A percentile compares a stretch with the other conserved stretches of the same genome.
Evolutionary conservation across 2,888 invertebrate species (phyloP).

Genomic region (Junonia oenone): DNA sequence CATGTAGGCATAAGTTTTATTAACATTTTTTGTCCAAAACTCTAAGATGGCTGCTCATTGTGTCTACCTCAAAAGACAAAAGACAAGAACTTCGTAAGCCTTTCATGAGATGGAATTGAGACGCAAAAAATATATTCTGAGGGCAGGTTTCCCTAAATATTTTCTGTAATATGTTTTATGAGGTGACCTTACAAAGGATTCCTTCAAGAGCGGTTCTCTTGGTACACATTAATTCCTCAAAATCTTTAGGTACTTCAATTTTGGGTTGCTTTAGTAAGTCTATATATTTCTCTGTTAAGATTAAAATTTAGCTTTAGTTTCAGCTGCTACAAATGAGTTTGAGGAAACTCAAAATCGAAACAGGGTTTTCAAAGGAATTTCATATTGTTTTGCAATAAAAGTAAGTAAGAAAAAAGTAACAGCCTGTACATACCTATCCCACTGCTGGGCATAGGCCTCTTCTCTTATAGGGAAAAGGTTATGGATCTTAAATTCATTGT

Average conservation of each 20-base stretch:
- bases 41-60: not conserved
- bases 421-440: too few species aligned
- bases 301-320: too few species aligned
- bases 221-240: not conserved
- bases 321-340: too few species aligned
- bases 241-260: not conserved
- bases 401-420: too few species aligned
- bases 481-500: too few species aligned
- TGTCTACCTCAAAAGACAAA: not conserved
- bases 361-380: too few species aligned
- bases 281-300: not conserved
- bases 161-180: not conserved
- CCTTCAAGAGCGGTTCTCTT: not conserved
- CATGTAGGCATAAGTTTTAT: not conserved
- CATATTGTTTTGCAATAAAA: too few species aligned
- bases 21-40: not conserved
- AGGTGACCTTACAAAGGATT: not conserved
- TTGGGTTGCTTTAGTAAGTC: not conserved
- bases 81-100: not conserved
- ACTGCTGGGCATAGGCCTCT: too few species aligned
- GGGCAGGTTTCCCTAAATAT: not conserved
- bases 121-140: not conserved
- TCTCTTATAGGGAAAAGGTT: too few species aligned
- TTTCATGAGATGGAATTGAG: constrained; percentile 1
- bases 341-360: too few species aligned